Conservation (phyloP, 1,140 invertebrate genomes). For the Eriocheir sinensis region DNA sequence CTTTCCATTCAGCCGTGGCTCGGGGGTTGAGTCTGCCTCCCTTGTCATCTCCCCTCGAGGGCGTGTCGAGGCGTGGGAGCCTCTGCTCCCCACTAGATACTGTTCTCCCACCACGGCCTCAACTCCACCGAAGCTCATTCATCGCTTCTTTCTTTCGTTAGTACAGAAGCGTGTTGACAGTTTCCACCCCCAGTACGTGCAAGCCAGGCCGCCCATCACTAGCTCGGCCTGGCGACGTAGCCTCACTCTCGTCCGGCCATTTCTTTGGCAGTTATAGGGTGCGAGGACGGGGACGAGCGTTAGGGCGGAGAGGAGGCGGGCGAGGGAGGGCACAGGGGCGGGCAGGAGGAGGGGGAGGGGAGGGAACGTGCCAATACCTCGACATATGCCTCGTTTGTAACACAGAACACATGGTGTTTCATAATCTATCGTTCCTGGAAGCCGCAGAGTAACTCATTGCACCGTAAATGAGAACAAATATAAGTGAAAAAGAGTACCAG, state of each 20-base stretch:
- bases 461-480: neutral
- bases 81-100: neutral
- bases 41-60: slow-evolving; percentile 8
- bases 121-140: neutral
- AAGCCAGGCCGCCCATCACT: neutral
- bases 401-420: neutral
- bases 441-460: neutral
- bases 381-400: neutral
- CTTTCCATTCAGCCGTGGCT: slow-evolving; percentile 40
- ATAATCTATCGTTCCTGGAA: neutral
- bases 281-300: slow-evolving; percentile 29
- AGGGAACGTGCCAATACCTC: slow-evolving; percentile 12
- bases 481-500: neutral
- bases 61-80: slow-evolving; percentile 26
- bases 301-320: slow-evolving; percentile 18
- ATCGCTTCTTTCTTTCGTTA: neutral
- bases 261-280: neutral
- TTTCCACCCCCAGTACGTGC: neutral
- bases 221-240: neutral
- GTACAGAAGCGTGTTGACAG: neutral
- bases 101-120: neutral
- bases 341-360: neutral
- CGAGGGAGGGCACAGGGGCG: neutral
- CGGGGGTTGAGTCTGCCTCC: neutral
- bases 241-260: neutral